These are phyloP conservation scores for Oreochromis spilurus DNA, from an alignment of 2,113 vertebrate species.

Conservation along the genomic window DNA sequence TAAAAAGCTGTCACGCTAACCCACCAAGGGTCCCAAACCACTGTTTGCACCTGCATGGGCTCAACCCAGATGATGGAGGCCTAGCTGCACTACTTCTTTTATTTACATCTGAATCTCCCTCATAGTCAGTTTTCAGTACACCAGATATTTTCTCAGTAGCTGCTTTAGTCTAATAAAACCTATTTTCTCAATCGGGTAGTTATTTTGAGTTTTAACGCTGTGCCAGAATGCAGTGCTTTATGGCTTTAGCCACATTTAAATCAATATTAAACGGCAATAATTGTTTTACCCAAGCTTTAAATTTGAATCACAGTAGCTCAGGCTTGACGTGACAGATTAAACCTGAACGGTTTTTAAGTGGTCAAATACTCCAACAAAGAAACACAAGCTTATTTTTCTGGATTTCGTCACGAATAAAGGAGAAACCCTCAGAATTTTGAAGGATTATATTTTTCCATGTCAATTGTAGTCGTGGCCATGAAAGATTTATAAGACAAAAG, in stretches of 20 bases:
- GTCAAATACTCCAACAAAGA: neutral
- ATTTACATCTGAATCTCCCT: neutral
- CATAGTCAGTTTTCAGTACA: neutral
- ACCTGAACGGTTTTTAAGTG: neutral
- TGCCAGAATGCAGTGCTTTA: neutral
- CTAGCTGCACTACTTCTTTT: neutral
- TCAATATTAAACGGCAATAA: neutral
- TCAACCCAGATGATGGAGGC: neutral
- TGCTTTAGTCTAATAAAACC: neutral
- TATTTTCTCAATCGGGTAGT: neutral
- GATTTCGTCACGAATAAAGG: neutral
- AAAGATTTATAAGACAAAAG: neutral
- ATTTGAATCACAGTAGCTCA: neutral
- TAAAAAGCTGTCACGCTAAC: neutral
- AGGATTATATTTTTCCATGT: neutral
- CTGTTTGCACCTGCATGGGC: neutral
- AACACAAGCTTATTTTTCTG: neutral
- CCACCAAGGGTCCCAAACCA: neutral
- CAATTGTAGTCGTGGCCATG: neutral
- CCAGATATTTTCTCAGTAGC: neutral
- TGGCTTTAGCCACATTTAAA: neutral
- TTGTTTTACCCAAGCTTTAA: neutral
- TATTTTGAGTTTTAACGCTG: neutral
- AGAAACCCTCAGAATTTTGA: neutral
- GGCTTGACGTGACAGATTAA: neutral